A percentile compares a stretch with the other conserved stretches of the same genome.
These are phyloP conservation scores for Bembecia ichneumoniformis DNA, from an alignment of 2,888 invertebrate genomes.

Conservation along the genomic window DNA sequence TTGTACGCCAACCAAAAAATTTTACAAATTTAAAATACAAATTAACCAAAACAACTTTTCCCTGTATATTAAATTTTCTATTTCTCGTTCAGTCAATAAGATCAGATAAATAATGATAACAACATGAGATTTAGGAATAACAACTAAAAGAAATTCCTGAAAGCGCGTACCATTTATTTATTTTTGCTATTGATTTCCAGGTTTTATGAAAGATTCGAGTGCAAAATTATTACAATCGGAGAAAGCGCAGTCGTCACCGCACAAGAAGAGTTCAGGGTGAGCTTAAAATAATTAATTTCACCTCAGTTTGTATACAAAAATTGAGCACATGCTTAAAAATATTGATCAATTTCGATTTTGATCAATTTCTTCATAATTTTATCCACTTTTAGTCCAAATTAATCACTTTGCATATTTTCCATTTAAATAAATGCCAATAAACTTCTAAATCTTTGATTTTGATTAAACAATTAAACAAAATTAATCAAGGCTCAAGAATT, in stretches of 20 bases:
- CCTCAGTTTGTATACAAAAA: no score
- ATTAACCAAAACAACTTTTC: not conserved
- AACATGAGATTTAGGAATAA: no score
- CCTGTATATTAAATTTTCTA: not conserved
- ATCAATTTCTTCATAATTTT: no score
- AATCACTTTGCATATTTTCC: no score
- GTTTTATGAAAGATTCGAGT: constrained; percentile 64
- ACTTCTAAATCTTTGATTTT: no score
- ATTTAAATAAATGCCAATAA: no score
- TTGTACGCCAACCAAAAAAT: not conserved
- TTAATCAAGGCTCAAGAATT: no score
- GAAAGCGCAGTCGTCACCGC: constrained; percentile 50
- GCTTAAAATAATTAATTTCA: constrained; percentile 8
- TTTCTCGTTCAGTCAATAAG: not conserved
- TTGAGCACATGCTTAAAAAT: no score
- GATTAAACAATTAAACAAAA: no score
- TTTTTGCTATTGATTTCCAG: constrained; percentile 21
- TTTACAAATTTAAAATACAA: not conserved
- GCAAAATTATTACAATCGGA: constrained; percentile 60
- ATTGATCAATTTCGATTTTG: no score
- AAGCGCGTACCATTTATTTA: not conserved
- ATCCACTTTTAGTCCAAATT: no score
- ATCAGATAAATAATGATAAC: no score
- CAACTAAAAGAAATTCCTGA: not conserved
- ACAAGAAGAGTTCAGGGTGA: constrained; percentile 66